These are phyloP conservation scores for Quiscalus mexicanus DNA, from an alignment of 2,113 vertebrate species.

Conservation along the genomic window DNA sequence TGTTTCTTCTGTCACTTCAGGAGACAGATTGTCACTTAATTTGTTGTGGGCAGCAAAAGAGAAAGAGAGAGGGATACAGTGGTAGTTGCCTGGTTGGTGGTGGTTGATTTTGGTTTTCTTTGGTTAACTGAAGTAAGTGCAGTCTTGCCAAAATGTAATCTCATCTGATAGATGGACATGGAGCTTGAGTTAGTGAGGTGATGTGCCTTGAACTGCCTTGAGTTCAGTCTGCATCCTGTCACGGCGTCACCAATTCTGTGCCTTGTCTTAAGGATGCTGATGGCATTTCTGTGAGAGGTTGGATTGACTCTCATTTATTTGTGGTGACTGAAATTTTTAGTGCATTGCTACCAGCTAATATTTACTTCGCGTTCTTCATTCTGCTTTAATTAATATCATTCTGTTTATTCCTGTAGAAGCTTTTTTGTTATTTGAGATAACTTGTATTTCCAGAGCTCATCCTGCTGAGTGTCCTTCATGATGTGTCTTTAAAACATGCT, in stretches of 20 bases:
- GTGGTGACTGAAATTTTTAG: conserved; percentile 33
- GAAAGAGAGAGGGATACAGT: not conserved
- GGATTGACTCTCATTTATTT: conserved; percentile 54
- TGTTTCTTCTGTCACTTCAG: not conserved
- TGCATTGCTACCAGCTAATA: conserved; percentile 28
- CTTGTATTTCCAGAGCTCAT: conserved; percentile 29
- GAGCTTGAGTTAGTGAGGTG: conserved; percentile 18
- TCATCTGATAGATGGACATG: not conserved
- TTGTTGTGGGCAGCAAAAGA: not conserved
- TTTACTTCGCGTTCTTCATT: conserved; percentile 48
- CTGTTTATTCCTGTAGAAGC: conserved; percentile 16
- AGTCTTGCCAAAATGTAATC: not conserved
- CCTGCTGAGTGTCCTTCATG: conserved; percentile 46
- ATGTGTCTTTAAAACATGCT: conserved; percentile 44
- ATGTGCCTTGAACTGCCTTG: not conserved
- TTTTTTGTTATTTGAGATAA: conserved; percentile 10
- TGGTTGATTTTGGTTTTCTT: not conserved
- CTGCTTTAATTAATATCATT: conserved; percentile 64
- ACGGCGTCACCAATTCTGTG: not conserved
- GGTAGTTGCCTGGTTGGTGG: not conserved
- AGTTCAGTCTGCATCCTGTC: conserved; percentile 13
- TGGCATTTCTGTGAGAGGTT: conserved; percentile 40
- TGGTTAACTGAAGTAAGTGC: not conserved
- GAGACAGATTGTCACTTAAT: not conserved
- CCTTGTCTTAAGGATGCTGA: conserved; percentile 12